Evolutionary conservation across 2,888 invertebrate genomes (phyloP).

Genomic region (Cheilosia variabilis): DNA sequence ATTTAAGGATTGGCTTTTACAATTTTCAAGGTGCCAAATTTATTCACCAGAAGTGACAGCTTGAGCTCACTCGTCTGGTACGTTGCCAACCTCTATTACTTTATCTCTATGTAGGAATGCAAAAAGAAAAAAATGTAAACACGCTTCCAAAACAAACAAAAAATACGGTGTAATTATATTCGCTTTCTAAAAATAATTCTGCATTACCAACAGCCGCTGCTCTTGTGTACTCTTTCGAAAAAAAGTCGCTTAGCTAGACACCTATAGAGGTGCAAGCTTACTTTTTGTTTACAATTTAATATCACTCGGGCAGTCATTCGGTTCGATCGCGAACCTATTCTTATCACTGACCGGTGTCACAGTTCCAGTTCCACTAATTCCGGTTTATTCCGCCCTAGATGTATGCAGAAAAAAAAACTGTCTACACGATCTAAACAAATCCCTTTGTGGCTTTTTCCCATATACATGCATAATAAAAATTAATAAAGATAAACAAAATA

Average conservation of each 20-base stretch:
- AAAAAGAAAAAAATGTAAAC: neutral
- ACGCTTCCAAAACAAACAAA: neutral
- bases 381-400: slow-evolving; percentile 43
- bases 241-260: neutral
- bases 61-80: too few relatives aligned
- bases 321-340: slow-evolving; percentile 19
- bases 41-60: too few relatives aligned
- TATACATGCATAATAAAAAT: slow-evolving; percentile 14
- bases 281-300: slow-evolving; percentile 62
- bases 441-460: slow-evolving; percentile 46
- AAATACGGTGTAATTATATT: slow-evolving; percentile 1
- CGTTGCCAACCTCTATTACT: too few relatives aligned
- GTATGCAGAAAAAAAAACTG: neutral
- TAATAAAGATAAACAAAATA: slow-evolving; percentile 43
- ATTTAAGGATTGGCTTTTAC: too few relatives aligned
- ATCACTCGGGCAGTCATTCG: slow-evolving; percentile 35
- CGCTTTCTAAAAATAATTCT: slow-evolving; percentile 21
- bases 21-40: too few relatives aligned
- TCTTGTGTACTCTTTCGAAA: neutral
- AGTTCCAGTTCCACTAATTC: slow-evolving; percentile 46
- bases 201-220: slow-evolving; percentile 20
- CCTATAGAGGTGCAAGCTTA: neutral
- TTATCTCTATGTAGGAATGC: too few relatives aligned
- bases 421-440: slow-evolving; percentile 38
- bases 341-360: slow-evolving; percentile 47